Percentiles rank a stretch among this genome's conserved stretches.
Evolutionary conservation across 1,140 invertebrate species (phyloP).

Genomic region (Ctenoplectra terminalis): DNA sequence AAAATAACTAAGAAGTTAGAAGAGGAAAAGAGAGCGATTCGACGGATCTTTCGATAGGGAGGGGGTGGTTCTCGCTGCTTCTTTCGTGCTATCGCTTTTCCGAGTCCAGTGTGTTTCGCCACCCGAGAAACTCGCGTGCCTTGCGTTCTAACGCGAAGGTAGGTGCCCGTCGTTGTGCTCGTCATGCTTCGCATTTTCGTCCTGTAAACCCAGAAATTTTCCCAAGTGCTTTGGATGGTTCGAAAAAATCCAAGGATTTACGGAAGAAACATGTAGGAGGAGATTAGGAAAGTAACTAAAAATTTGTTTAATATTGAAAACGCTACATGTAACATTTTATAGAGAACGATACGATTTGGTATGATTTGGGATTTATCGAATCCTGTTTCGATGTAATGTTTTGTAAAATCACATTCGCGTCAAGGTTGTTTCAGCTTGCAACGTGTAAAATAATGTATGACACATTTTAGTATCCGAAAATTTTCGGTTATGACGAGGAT

Average conservation of each 20-base stretch:
- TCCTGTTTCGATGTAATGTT: neutral
- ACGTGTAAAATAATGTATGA: neutral
- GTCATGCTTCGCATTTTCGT: conserved; percentile 2
- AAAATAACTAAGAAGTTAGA: conserved; percentile 68
- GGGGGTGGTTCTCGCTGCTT: conserved; percentile 53
- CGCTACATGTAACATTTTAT: too few relatives aligned
- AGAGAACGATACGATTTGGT: neutral
- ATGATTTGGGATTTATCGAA: neutral
- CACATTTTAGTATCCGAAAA: neutral
- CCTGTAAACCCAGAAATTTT: neutral
- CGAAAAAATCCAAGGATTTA: neutral
- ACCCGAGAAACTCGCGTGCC: conserved; percentile 63
- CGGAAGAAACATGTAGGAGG: neutral
- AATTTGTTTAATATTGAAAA: too few relatives aligned
- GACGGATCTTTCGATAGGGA: conserved; percentile 59
- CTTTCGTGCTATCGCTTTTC: conserved; percentile 65
- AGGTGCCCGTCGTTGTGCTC: conserved; percentile 49
- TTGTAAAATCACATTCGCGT: neutral
- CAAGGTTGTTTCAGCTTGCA: neutral
- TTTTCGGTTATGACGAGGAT: neutral
- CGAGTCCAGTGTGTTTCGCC: conserved; percentile 69
- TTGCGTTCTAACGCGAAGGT: conserved; percentile 59
- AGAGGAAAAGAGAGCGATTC: conserved; percentile 61
- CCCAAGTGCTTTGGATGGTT: neutral
- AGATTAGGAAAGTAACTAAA: neutral